phyloP scores from a whole-genome alignment of 1,140 invertebrate genomes.

The Hesperophylax magnus region DNA sequence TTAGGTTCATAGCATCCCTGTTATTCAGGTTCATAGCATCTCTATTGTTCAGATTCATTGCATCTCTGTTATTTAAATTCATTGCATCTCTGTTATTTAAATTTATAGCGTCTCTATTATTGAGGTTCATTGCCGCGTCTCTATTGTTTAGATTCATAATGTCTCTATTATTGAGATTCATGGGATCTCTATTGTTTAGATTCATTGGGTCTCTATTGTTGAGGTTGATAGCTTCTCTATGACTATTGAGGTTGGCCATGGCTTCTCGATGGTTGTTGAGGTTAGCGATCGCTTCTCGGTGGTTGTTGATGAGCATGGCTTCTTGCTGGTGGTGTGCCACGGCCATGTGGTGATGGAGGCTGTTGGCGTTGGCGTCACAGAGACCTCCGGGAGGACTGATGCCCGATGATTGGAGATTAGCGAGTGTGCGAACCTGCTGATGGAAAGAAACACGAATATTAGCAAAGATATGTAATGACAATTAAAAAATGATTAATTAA shows the following conservation, averaged over 20 bases:
- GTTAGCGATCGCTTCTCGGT: slow-evolving; percentile 50
- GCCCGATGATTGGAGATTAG: slow-evolving; percentile 50
- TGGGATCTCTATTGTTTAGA: slow-evolving; percentile 37
- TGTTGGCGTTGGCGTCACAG: slow-evolving; percentile 54
- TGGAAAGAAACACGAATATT: slow-evolving; percentile 1
- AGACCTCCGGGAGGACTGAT: slow-evolving; percentile 47
- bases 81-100: slow-evolving; percentile 37
- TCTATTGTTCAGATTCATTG: slow-evolving; percentile 44
- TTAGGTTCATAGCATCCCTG: slow-evolving; percentile 19
- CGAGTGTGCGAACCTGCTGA: slow-evolving; percentile 54
- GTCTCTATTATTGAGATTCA: slow-evolving; percentile 45
- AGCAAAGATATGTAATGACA: neutral
- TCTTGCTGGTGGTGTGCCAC: slow-evolving; percentile 46
- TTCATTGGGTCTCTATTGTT: slow-evolving; percentile 39
- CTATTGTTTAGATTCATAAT: slow-evolving; percentile 46
- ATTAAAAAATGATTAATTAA: neutral
- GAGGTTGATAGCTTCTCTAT: slow-evolving; percentile 37
- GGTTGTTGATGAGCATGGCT: slow-evolving; percentile 50
- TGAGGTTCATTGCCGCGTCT: slow-evolving; percentile 29
- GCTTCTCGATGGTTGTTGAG: slow-evolving; percentile 49
- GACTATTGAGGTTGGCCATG: slow-evolving; percentile 43
- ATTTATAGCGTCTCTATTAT: slow-evolving; percentile 48
- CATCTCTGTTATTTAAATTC: slow-evolving; percentile 42
- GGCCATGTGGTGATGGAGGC: slow-evolving; percentile 51
- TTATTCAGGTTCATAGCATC: slow-evolving; percentile 27